Percentiles rank a stretch among this genome's conserved stretches.
Conservation (phyloP, 2,113 vertebrate genomes). For the Entelurus aequoreus region DNA sequence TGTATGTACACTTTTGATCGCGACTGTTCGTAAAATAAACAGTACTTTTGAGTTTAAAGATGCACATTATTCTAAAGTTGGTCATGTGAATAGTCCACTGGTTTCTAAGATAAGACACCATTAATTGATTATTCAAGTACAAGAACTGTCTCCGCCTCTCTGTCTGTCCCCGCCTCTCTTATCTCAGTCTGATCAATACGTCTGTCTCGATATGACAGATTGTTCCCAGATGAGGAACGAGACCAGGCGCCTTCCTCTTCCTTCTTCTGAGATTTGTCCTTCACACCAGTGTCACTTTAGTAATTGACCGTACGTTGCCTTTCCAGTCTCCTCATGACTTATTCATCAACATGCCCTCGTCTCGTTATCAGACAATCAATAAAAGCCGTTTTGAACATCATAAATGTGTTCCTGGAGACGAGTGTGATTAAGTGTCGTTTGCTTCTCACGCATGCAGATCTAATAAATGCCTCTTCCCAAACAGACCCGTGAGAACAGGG, state of each 20-base stretch:
- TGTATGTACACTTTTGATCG: too few relatives aligned
- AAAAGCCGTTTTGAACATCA: slow-evolving; percentile 38
- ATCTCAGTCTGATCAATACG: slow-evolving; percentile 60
- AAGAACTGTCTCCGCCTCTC: slow-evolving; percentile 37
- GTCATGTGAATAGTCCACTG: too few relatives aligned
- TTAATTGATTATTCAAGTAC: slow-evolving; percentile 61
- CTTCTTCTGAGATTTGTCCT: slow-evolving; percentile 47
- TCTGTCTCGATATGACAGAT: slow-evolving; percentile 63
- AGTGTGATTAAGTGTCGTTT: slow-evolving; percentile 36
- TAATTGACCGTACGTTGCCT: slow-evolving; percentile 59
- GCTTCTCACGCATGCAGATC: slow-evolving; percentile 12
- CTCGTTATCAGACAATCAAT: slow-evolving; percentile 51
- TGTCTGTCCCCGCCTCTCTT: slow-evolving; percentile 38
- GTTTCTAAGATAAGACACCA: slow-evolving; percentile 13
- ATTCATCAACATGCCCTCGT: slow-evolving; percentile 53
- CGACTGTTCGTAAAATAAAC: too few relatives aligned
- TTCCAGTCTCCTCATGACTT: slow-evolving; percentile 57
- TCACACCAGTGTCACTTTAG: slow-evolving; percentile 48
- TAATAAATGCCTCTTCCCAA: neutral
- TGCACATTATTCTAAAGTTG: too few relatives aligned
- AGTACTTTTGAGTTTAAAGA: too few relatives aligned
- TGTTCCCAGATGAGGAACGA: slow-evolving; percentile 31
- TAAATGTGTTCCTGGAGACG: slow-evolving; percentile 43
- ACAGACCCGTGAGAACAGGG: too few relatives aligned
- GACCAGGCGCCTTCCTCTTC: slow-evolving; percentile 11